Base-by-base conservation (phyloP, 2,888 invertebrate genomes). In the Romanomermis culicivorax region DNA sequence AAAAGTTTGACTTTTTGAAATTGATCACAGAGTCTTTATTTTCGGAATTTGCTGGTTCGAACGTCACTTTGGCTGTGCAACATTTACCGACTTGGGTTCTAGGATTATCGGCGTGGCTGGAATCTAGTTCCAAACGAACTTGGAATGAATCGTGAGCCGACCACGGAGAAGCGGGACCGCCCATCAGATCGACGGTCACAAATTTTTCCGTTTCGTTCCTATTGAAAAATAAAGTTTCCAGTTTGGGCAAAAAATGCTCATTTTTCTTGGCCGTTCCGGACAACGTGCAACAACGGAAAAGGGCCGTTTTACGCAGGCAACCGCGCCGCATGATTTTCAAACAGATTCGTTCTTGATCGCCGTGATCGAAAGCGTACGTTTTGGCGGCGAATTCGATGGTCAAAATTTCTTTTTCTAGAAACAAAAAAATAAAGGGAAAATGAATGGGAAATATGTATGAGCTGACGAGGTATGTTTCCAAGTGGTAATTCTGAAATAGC, bases 81-180 rank as follows among this genome's bases (percentile, higher is more conserved):
- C 61, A 61, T 43, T 72, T 67, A 20, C 77, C 78, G 1, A 77
- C 65, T 50, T 70, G 67, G 1, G 72, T 71, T 20, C 61, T 60
- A 2, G n/a, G n/a, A n/a, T 61, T 54, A 4, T 69, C 65, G 7
- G 64, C 62, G 47, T n/a, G 7, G 14, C 17, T 17, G 53, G 64
- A 66, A 58, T 65, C 66, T 36, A 61, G 56, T 52, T 70, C 69
- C 52, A 78, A 63, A 61, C 77, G 74, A 25, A 77, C 71, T 64
- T 76, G 77, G 66, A 78, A 78, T 58, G 76, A 75, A 65, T 77
- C 77, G 63, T 77, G 76, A 0, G 77, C 76, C 65, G 77, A 76
- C 77, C 77, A 78, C 57, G 76, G 74, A 56, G 75, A 74, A n/a
- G n/a, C n/a, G n/a, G n/a, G n/a, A 60, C 77, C 77, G 56, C 76